Conservation (phyloP, 1,140 invertebrate genomes). For the Rhagoletis zephyria region DNA sequence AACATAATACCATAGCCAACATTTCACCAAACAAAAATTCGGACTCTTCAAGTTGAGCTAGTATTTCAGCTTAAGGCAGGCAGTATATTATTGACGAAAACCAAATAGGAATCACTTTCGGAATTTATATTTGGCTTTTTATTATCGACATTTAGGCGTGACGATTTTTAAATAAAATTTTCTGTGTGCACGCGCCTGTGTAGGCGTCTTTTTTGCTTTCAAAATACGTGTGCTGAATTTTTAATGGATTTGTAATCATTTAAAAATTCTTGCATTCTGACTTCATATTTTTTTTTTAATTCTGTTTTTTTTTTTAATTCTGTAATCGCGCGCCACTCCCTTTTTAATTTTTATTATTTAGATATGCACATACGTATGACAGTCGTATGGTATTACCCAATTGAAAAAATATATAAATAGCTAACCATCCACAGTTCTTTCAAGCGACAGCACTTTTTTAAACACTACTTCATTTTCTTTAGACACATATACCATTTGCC, state of each 20-base stretch:
- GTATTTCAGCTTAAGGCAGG: not conserved
- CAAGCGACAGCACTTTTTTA: no score
- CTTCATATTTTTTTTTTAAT: conserved; percentile 5
- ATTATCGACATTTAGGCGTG: conserved; percentile 22
- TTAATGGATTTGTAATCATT: conserved; percentile 38
- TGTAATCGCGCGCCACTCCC: not conserved
- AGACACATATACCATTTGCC: no score
- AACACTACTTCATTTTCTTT: no score
- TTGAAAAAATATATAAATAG: no score
- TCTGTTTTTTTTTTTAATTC: not conserved
- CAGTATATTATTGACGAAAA: not conserved
- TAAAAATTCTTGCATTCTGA: conserved; percentile 1
- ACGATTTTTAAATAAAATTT: not conserved
- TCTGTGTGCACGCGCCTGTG: not conserved
- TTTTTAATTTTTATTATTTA: not conserved
- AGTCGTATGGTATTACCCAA: no score
- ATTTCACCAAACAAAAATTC: conserved; percentile 3
- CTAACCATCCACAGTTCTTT: no score
- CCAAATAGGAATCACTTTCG: not conserved
- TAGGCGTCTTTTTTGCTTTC: not conserved
- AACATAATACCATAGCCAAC: not conserved
- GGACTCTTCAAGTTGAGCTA: not conserved
- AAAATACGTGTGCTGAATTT: conserved; percentile 28
- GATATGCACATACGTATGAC: no score
- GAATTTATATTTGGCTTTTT: conserved; percentile 45